A percentile compares a stretch with the other conserved stretches of the same genome.
phyloP scores from a whole-genome alignment of 2,888 invertebrate genomes.

The Agrotis exclamationis region DNA sequence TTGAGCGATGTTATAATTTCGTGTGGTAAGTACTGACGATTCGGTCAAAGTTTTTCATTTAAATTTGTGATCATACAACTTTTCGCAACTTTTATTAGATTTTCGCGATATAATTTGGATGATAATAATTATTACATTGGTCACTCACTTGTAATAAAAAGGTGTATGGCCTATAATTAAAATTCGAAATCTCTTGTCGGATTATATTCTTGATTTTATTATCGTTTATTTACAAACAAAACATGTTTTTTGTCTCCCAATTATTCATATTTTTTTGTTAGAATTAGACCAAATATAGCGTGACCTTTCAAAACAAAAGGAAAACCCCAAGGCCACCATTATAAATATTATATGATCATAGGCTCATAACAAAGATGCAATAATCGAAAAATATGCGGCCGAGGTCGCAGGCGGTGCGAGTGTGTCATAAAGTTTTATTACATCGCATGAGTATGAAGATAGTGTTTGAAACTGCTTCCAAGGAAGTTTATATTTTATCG shows the following conservation, averaged over 20 bases:
- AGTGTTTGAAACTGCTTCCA: constrained; percentile 62
- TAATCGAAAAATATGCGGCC: constrained; percentile 44
- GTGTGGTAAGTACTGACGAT: constrained; percentile 53
- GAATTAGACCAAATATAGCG: too few species aligned
- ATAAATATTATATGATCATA: constrained; percentile 12
- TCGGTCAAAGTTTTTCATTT: constrained; percentile 57
- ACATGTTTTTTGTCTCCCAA: too few species aligned
- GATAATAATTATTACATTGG: constrained; percentile 7
- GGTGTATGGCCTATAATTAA: not conserved
- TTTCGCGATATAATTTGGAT: constrained; percentile 34
- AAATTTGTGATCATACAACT: constrained; percentile 57
- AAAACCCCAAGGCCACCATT: not conserved
- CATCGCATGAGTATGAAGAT: constrained; percentile 60
- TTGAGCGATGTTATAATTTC: constrained; percentile 63
- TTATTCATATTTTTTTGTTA: too few species aligned
- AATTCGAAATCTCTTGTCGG: not conserved
- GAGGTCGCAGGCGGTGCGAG: constrained; percentile 31
- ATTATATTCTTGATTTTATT: not conserved
- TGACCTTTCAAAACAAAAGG: constrained; percentile 23
- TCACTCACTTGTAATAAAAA: not conserved
- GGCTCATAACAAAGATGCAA: constrained; percentile 33
- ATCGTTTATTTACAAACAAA: not conserved
- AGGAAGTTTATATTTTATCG: constrained; percentile 62
- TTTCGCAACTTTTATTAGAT: constrained; percentile 53
- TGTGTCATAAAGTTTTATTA: constrained; percentile 65